Conservation (phyloP, 2,888 invertebrate genomes). For the Melikaiella ostensackeni region DNA sequence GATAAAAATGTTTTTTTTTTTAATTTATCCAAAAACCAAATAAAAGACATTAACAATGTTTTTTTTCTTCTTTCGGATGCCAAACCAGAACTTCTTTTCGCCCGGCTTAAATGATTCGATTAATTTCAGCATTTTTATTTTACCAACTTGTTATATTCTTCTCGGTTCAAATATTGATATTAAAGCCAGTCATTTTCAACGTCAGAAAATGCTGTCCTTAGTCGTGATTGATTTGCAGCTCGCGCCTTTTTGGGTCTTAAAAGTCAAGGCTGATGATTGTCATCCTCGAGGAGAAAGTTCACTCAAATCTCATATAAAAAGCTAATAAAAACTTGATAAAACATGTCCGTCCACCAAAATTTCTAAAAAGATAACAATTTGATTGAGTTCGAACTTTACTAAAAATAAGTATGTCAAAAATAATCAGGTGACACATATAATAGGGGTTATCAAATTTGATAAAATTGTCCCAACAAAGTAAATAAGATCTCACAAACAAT, state of each 20-base stretch:
- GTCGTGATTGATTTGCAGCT: conserved; percentile 15
- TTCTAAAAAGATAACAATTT: background rate
- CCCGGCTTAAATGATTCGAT: too few species aligned
- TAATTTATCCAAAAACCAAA: too few species aligned
- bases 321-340: background rate
- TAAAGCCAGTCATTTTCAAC: too few species aligned
- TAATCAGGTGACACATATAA: background rate
- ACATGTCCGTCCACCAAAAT: background rate
- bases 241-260: background rate
- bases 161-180: too few species aligned
- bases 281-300: background rate
- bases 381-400: background rate
- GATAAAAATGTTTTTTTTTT: too few species aligned
- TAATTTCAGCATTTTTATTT: too few species aligned
- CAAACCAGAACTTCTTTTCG: too few species aligned
- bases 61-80: too few species aligned
- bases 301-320: background rate
- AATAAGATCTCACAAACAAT: background rate
- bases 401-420: background rate
- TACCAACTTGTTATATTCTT: too few species aligned
- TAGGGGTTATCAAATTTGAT: background rate
- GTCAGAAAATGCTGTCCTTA: too few species aligned
- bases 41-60: too few species aligned
- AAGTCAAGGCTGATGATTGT: background rate
- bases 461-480: background rate